These are phyloP conservation scores for Champsocephalus esox DNA, from an alignment of 2,797 vertebrate species.

Conservation along the genomic window DNA sequence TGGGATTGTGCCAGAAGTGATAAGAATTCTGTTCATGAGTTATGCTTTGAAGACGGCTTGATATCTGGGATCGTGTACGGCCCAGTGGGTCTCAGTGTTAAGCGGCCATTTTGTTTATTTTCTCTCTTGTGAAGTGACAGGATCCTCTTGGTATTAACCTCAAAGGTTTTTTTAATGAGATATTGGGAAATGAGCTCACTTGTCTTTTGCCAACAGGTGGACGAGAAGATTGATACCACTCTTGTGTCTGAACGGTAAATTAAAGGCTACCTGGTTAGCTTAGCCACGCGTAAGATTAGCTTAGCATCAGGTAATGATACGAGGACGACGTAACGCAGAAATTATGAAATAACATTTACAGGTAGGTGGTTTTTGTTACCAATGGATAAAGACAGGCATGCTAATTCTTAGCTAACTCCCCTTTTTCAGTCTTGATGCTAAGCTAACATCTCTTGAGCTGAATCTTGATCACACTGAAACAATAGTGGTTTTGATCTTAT, in stretches of 20 bases:
- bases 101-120: constrained; percentile 18
- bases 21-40: no score
- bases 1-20: no score
- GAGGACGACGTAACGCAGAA: no score
- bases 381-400: not conserved
- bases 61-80: no score
- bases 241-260: not conserved
- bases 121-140: constrained; percentile 22
- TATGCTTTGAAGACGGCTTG: no score
- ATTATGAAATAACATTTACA: not conserved
- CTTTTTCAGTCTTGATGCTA: constrained; percentile 14
- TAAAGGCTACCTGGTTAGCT: not conserved
- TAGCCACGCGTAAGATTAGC: no score
- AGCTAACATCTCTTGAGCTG: constrained; percentile 4
- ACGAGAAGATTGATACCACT: constrained; percentile 1
- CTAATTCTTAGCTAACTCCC: not conserved
- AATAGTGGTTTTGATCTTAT: not conserved
- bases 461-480: not conserved
- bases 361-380: not conserved
- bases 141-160: constrained; percentile 23
- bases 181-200: constrained; percentile 15
- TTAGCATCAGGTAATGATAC: no score
- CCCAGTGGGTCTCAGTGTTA: not conserved
- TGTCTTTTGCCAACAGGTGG: constrained; percentile 30
- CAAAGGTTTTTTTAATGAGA: constrained; percentile 21